Base-by-base conservation (phyloP, 2,797 vertebrate species). In the Meriones psammophilus region DNA sequence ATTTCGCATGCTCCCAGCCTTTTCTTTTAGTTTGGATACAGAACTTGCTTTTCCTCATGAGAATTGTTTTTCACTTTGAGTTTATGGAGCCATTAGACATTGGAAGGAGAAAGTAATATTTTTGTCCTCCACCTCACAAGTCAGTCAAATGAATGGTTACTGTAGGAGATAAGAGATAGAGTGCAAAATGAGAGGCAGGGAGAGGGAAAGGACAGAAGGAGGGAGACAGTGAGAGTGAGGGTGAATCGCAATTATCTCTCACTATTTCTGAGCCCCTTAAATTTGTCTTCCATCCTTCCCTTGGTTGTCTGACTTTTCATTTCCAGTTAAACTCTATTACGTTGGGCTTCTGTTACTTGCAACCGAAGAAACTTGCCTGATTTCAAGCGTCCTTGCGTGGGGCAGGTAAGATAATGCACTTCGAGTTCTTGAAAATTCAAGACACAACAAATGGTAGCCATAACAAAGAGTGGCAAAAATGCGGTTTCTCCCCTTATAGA, bases 371-470 rank as follows among this genome's bases (percentile, higher is more conserved):
- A 74, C 15, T 24, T 28, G 7, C 15, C 28, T 81, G 20, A 69
- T 28, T 68, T 1, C 10, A 12, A 36, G 50, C 7, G 8, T 88
- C 50, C n/a, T 22, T 71, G 33, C 58, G 3, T 66, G 7, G 36
- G 20, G 71, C 50, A 74, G 58, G 36, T 68, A 80, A 89, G 76
- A 77, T 1, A 28, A 54, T 24, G 14, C 22, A 50, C 69, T 79
- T 13, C 71, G 76, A 92, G n/a, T 83, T 95, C 50, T 92, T 54
- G 77, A 78, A 97, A 91, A 94, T 15, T 36, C 88, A 58, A 96
- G 91, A 71, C 4, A 64, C 18, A 13, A 14, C 58, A 78, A 69
- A 84, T 77, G 69, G 36, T 73, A 58, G 81, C 20, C 68, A 4
- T 60, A 86, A 85, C 88, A 58, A 73, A 87, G 20, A 84, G 73